Percentiles rank a stretch among this genome's conserved stretches.
These are phyloP conservation scores for Acanthosepion esculentum DNA, from an alignment of 2,888 invertebrate genomes.

Conservation along the genomic window DNA sequence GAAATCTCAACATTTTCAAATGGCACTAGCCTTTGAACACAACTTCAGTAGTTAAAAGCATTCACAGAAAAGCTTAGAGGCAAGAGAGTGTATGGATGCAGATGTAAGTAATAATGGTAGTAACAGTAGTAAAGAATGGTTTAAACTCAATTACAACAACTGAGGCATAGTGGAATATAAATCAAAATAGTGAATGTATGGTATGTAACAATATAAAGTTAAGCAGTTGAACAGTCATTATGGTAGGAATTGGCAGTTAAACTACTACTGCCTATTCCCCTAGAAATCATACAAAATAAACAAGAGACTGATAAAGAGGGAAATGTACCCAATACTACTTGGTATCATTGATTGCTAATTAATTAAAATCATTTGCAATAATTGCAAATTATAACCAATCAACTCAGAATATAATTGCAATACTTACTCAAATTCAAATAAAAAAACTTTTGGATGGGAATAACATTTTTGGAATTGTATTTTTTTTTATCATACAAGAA, in stretches of 20 bases:
- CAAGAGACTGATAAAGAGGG: too few species aligned
- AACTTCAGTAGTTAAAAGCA: constrained; percentile 18
- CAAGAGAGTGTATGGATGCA: constrained; percentile 12
- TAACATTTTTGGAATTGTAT: not conserved
- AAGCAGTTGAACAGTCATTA: not conserved
- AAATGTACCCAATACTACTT: too few species aligned
- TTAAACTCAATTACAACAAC: constrained; percentile 33
- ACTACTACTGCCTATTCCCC: not conserved
- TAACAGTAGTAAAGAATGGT: not conserved
- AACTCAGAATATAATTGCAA: not conserved
- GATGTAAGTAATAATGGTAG: not conserved
- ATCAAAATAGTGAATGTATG: not conserved
- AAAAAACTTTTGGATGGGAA: not conserved
- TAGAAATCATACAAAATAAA: not conserved
- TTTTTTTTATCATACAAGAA: not conserved
- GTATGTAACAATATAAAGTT: constrained; percentile 15
- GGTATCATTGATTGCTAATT: not conserved
- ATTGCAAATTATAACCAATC: not conserved
- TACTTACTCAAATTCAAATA: not conserved
- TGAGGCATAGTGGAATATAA: not conserved
- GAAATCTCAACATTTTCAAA: constrained; percentile 16
- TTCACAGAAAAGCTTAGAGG: constrained; percentile 9
- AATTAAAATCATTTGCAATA: not conserved
- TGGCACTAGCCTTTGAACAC: constrained; percentile 12
- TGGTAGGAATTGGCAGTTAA: not conserved